Evolutionary conservation across 2,888 invertebrate genomes (phyloP), one percentile per base, ranked within the genome.

Genomic region (Apoda limacodes): DNA sequence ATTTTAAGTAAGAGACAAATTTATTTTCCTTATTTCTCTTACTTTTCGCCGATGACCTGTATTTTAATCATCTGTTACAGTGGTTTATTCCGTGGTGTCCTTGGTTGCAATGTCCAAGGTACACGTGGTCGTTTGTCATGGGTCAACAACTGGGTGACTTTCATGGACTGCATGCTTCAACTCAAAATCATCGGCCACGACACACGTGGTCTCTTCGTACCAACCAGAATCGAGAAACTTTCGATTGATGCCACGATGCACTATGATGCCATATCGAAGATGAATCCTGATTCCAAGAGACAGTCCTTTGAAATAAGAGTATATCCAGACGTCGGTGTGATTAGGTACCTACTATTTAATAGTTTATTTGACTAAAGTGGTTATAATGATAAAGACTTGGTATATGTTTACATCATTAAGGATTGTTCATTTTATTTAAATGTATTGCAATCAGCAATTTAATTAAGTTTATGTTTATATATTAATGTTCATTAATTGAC

Each of bases 81-180:
- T 15, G 84, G 84, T 25, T 58, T 82, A 1, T 87, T 86, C 78
- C 82, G 84, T 26, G 86, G 87, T 4, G 76, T 88, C 2, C 47
- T 80, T 3, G 75, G 78, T 4, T 80, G 83, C 43, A 82, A 81
- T 47, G 61, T 80, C 5, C 67, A 80, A 37, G 83, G 83, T 15
- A 75, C 68, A 2, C 66, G 70, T 2, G 85, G 83, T 1, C 66
- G 70, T 12, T 57, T 86, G 4, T 62, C 82, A 29, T 95, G 93
- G 93, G 82, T 84, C 27, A 88, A 88, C 49, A 92, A 93, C 67
- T 96, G 95, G 94, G 88, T 92, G 5, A 85, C 91, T 3, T 93
- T 93, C 63, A 85, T 96, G 72, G 95, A 96, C 69, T 90, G 90
- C 19, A 89, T 96, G 87, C 78, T 96, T 9, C 95, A 96, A 65